Conservation (phyloP, 2,888 invertebrate genomes). For the Ichneumon xanthorius region DNA sequence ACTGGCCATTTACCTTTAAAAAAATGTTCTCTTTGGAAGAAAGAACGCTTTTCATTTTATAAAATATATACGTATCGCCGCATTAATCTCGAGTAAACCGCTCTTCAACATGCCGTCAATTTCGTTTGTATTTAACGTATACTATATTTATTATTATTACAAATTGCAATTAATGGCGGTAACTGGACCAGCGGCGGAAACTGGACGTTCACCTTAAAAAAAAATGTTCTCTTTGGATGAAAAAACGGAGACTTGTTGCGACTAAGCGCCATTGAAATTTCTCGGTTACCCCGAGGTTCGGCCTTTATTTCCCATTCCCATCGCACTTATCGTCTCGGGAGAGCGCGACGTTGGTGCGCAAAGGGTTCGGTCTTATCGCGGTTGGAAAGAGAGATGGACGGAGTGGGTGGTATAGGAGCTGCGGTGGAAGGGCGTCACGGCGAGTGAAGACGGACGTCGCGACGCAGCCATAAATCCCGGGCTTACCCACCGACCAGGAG, state of each 20-base stretch:
- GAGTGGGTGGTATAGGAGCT: slow-evolving; percentile 50
- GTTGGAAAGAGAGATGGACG: slow-evolving; percentile 59
- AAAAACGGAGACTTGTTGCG: slow-evolving; percentile 9
- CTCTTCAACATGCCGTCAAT: too few relatives aligned
- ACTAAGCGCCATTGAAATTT: slow-evolving; percentile 3
- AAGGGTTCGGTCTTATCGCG: slow-evolving; percentile 75
- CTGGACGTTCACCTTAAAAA: too few relatives aligned
- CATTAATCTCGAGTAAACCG: too few relatives aligned
- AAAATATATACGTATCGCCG: too few relatives aligned
- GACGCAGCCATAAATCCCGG: slow-evolving; percentile 84
- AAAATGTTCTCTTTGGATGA: neutral
- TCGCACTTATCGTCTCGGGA: slow-evolving; percentile 22
- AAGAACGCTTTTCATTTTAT: too few relatives aligned
- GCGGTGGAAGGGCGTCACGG: slow-evolving; percentile 84
- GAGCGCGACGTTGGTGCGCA: slow-evolving; percentile 53
- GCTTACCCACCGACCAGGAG: slow-evolving; percentile 83
- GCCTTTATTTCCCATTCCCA: slow-evolving; percentile 11
- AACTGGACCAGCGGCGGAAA: too few relatives aligned
- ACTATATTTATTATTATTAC: too few relatives aligned
- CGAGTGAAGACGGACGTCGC: slow-evolving; percentile 85
- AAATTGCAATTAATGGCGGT: too few relatives aligned
- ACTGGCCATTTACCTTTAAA: too few relatives aligned
- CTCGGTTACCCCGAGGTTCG: neutral
- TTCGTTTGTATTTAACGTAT: too few relatives aligned
- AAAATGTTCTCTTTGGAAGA: too few relatives aligned